These are phyloP conservation scores for Drosophila burlai DNA, from an alignment of 1,140 invertebrate species.

Conservation along the genomic window DNA sequence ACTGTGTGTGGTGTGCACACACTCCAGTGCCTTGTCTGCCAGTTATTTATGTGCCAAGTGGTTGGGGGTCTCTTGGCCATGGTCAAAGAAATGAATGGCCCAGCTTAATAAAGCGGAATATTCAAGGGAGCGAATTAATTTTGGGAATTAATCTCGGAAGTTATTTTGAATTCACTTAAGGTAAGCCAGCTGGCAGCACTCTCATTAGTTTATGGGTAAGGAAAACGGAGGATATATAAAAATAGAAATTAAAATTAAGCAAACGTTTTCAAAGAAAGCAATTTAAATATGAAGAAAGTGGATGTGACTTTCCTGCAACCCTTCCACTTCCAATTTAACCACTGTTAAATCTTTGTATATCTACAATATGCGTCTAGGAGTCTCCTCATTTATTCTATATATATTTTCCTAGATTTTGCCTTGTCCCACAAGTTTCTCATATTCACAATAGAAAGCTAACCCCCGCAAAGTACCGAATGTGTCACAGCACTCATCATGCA, in stretches of 20 bases:
- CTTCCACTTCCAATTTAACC: background rate
- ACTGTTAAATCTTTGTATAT: background rate
- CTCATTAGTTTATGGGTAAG: background rate
- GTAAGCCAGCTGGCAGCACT: background rate
- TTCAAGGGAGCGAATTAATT: slow-evolving; percentile 33
- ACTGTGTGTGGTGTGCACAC: slow-evolving; percentile 64
- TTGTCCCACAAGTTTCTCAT: background rate
- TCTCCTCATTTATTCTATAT: background rate
- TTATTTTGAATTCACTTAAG: slow-evolving; percentile 13
- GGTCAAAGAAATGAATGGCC: slow-evolving; percentile 29
- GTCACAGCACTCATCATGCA: slow-evolving; percentile 28
- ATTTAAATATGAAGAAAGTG: background rate
- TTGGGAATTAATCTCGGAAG: slow-evolving; percentile 27
- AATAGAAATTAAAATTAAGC: no score
- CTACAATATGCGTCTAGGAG: background rate
- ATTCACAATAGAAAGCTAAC: background rate
- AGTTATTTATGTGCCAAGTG: slow-evolving; percentile 64
- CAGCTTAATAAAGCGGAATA: slow-evolving; percentile 36
- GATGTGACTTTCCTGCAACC: background rate
- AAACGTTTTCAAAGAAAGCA: background rate
- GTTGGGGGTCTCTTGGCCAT: slow-evolving; percentile 1
- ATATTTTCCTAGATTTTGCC: background rate
- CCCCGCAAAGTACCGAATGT: slow-evolving; percentile 17
- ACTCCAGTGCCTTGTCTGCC: slow-evolving; percentile 65
- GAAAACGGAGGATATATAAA: no score